Percentiles rank a stretch among this genome's conserved stretches.
Conservation (phyloP, 92 coral and sea anemone genomes). For the Bergia puertoricense region DNA sequence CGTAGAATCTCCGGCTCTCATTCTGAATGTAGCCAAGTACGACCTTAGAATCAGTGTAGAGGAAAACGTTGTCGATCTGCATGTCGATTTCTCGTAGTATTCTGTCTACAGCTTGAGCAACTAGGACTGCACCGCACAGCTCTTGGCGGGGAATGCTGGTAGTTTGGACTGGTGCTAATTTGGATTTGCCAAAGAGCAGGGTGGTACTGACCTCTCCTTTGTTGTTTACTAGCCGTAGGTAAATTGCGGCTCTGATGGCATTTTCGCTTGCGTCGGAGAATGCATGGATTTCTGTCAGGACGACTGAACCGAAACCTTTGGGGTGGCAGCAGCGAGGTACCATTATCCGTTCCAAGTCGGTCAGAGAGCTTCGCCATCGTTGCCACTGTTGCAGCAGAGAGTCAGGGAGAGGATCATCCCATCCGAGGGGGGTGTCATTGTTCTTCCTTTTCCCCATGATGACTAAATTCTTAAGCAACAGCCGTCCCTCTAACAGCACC, state of each 20-base stretch:
- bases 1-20: constrained; percentile 37
- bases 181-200: constrained; percentile 53
- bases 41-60: too few species aligned
- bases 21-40: constrained; percentile 65
- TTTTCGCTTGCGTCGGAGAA: constrained; percentile 62
- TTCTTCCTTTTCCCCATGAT: constrained; percentile 40
- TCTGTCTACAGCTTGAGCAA: constrained; percentile 42
- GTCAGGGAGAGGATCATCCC: constrained; percentile 64
- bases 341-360: constrained; percentile 45
- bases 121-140: constrained; percentile 55
- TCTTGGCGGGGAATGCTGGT: constrained; percentile 63
- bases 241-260: constrained; percentile 56
- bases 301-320: constrained; percentile 33
- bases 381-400: constrained; percentile 53
- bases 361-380: constrained; percentile 41
- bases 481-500: constrained; percentile 48
- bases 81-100: constrained; percentile 43
- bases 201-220: constrained; percentile 31
- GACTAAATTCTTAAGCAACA: constrained; percentile 11
- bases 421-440: constrained; percentile 42
- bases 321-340: constrained; percentile 30
- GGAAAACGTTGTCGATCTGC: too few species aligned
- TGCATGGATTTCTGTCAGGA: constrained; percentile 49
- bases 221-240: constrained; percentile 26
- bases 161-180: constrained; percentile 52